Percentiles rank a stretch among this genome's conserved stretches.
Conservation (phyloP, 1,140 invertebrate genomes). For the Ganaspis sp. region DNA sequence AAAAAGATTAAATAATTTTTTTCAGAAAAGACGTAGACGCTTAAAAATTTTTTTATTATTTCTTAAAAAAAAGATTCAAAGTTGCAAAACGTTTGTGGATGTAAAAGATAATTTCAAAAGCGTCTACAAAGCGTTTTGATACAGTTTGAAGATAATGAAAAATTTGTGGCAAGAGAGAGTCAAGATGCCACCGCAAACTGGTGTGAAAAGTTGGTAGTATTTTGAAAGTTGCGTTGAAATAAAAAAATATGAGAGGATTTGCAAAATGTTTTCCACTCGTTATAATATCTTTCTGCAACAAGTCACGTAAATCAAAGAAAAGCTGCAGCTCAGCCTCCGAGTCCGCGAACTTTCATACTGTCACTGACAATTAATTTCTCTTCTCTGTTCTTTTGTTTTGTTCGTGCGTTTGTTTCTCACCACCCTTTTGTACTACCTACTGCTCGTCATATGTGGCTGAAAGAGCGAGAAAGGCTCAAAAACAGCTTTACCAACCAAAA, state of each 20-base stretch:
- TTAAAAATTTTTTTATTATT: too few species aligned
- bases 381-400: constrained; percentile 55
- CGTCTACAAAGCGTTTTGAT: too few species aligned
- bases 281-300: constrained; percentile 23
- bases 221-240: neutral
- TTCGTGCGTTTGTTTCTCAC: constrained; percentile 43
- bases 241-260: neutral
- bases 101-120: too few species aligned
- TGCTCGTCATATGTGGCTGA: constrained; percentile 12
- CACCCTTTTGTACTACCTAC: constrained; percentile 33
- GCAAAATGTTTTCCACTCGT: constrained; percentile 1
- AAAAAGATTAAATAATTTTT: too few species aligned
- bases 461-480: neutral
- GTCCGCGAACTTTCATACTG: constrained; percentile 45
- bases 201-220: neutral
- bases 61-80: too few species aligned
- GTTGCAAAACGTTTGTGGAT: too few species aligned
- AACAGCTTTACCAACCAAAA: constrained; percentile 28
- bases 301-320: constrained; percentile 26
- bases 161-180: too few species aligned
- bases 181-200: too few species aligned
- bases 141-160: too few species aligned
- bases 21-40: too few species aligned
- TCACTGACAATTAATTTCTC: constrained; percentile 67
- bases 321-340: constrained; percentile 3